Base-by-base conservation (phyloP, 2,888 invertebrate genomes). In the Lycia hirtaria region DNA sequence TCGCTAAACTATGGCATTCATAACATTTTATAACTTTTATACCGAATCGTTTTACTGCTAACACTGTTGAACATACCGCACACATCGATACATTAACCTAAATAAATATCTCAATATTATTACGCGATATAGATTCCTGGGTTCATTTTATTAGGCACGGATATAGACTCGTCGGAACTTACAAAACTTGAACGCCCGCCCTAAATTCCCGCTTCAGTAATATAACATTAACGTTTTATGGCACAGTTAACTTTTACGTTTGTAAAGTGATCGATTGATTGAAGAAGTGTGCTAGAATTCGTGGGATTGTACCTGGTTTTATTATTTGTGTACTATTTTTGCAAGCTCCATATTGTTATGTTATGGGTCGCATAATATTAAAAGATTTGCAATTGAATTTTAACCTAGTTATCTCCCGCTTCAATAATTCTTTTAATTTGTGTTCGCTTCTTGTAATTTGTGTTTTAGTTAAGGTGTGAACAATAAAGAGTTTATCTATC, bases 31-130 rank as follows among this genome's bases (percentile, higher is more conserved):
- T 28, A 10, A 9, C 28, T 1, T 14, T 20, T 28, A 20, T 10
- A 30, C 1, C 9, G 32, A 48, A 5, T 33, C 48, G 28, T n/a
- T 33, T 22, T 43, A 56, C 49, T 44, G 5, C 26, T 30, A 7
- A 19, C 28, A 50, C 22, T 38, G 30, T 44, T 24, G 24, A 6
- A 4, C 9, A 35, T 37, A 7, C 15, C 52, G 37, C 57, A 68
- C 71, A 70, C 68, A 62, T 59, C 56, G 62, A 56, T 71, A 72
- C 79, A 79, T 81, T 81, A 80, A 80, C 81, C 82, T 71, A 73
- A 69, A 80, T 78, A 74, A 70, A 72, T 75, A 73, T 69, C 56
- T 60, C 52, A 50, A 45, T 50, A 51, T 48, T 56, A 58, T 60
- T 56, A 48, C 55, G 38, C 47, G 47, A 53, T 60, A 56, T 43